Evolutionary conservation across 2,888 invertebrate species (phyloP).

Genomic region (Girardia tigrina): DNA sequence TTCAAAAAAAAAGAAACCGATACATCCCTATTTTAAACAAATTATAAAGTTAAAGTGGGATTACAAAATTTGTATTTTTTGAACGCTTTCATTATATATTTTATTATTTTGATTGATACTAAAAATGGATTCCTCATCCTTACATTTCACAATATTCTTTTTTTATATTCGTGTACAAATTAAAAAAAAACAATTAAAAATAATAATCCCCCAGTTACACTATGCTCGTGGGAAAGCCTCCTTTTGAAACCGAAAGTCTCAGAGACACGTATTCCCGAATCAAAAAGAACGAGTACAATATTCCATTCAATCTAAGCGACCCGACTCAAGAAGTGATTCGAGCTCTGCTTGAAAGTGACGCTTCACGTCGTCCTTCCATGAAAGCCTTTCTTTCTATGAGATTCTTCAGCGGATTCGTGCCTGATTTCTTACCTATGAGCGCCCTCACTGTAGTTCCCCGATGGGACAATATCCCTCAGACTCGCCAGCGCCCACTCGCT

Average conservation of each 20-base stretch:
- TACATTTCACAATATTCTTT: no score
- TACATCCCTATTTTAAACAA: no score
- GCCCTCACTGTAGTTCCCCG: conserved; percentile 87
- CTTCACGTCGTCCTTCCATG: conserved; percentile 21
- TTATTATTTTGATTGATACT: no score
- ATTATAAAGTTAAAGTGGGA: no score
- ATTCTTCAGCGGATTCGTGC: conserved; percentile 30
- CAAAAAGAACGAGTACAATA: conserved; percentile 32
- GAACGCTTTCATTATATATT: no score
- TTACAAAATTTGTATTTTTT: no score
- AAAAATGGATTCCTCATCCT: no score
- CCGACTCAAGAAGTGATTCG: conserved; percentile 25
- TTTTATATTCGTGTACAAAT: no score
- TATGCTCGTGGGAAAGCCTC: conserved; percentile 33
- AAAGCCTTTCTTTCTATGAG: background rate
- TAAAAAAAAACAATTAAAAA: no score
- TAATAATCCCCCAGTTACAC: conserved; percentile 33
- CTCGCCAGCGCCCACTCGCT: background rate
- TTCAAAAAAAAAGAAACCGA: no score
- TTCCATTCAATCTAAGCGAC: conserved; percentile 5
- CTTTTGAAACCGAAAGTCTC: conserved; percentile 31
- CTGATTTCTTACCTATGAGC: conserved; percentile 65
- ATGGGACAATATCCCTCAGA: conserved; percentile 53
- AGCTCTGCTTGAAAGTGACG: conserved; percentile 23
- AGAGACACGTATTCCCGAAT: conserved; percentile 28